Evolutionary conservation across 2,888 invertebrate species (phyloP).

Genomic region (Meloe dianella): DNA sequence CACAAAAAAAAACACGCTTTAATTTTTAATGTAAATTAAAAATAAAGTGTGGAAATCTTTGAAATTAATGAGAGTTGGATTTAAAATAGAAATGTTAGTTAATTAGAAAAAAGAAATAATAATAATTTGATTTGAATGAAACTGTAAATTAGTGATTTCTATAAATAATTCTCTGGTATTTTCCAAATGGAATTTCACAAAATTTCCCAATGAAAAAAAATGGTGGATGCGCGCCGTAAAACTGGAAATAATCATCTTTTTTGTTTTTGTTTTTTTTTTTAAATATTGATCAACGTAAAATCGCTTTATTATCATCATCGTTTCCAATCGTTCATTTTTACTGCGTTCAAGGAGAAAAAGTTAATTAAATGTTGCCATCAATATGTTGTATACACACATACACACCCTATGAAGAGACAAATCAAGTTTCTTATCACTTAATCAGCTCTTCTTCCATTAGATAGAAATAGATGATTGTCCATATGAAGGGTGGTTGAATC

Average conservation of each 20-base stretch:
- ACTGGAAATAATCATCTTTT: background rate
- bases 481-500: constrained; percentile 4
- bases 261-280: background rate
- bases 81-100: background rate
- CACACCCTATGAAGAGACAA: background rate
- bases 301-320: background rate
- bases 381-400: background rate
- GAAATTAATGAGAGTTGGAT: background rate
- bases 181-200: no score
- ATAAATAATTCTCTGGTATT: background rate
- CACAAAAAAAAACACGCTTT: no score
- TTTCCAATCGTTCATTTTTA: no score
- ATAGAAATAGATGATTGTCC: background rate
- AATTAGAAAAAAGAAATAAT: no score
- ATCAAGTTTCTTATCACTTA: constrained; percentile 5
- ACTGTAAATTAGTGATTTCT: no score
- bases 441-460: background rate
- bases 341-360: background rate
- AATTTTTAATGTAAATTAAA: background rate
- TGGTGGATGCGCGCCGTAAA: background rate
- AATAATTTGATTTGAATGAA: no score
- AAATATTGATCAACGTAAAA: background rate
- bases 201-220: background rate
- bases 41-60: background rate
- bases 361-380: constrained; percentile 4